Percentiles rank a stretch among this genome's conserved stretches.
Evolutionary conservation across 2,113 vertebrate genomes (phyloP).

Genomic region (Cinclus cinclus): DNA sequence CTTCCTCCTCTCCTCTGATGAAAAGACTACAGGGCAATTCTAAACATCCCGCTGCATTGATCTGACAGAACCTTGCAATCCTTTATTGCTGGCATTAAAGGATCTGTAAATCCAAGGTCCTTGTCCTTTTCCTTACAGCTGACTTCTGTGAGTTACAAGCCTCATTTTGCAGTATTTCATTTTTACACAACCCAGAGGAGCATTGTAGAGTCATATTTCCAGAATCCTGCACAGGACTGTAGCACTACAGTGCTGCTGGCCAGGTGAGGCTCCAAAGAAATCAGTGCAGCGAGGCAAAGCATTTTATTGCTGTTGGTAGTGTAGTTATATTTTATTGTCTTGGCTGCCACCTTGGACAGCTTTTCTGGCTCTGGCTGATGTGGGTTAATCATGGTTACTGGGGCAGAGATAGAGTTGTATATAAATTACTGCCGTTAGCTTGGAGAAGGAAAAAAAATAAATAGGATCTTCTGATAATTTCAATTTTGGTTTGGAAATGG

Average conservation of each 20-base stretch:
- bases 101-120: not conserved
- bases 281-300: not conserved
- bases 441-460: constrained; percentile 2
- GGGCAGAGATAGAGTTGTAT: not conserved
- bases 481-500: not conserved
- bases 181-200: not conserved
- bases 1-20: not conserved
- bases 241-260: not conserved
- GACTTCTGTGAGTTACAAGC: not conserved
- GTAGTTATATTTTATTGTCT: constrained; percentile 30
- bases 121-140: not conserved
- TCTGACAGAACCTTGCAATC: not conserved
- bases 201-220: not conserved
- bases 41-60: not conserved
- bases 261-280: constrained; percentile 21
- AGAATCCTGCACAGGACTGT: not conserved
- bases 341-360: not conserved
- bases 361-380: constrained; percentile 22
- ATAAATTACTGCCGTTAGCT: not conserved
- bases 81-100: not conserved
- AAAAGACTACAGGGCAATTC: not conserved
- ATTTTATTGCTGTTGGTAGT: not conserved
- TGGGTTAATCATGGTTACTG: constrained; percentile 6
- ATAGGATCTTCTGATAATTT: not conserved
- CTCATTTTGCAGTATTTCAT: not conserved